phyloP scores from a whole-genome alignment of 2,113 vertebrate genomes.

The Ciconia maguari region DNA sequence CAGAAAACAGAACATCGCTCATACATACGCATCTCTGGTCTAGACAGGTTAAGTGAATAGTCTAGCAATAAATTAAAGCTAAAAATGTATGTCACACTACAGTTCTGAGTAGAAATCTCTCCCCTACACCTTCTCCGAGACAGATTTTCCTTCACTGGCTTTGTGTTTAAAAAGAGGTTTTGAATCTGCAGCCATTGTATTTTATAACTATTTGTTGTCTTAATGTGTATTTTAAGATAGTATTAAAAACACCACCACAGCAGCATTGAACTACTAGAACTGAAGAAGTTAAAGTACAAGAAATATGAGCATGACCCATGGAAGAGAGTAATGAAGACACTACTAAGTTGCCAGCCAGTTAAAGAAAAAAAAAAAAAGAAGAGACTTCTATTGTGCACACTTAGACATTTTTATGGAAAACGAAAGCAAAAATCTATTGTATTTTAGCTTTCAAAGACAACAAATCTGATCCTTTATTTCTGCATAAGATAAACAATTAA shows the following conservation, averaged over 20 bases:
- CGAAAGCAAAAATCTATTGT: neutral
- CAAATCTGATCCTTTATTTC: neutral
- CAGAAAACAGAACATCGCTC: neutral
- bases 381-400: neutral
- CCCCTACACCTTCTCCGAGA: neutral
- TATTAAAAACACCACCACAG: neutral
- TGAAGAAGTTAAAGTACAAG: neutral
- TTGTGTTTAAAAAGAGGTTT: neutral
- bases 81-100: neutral
- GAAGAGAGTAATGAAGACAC: neutral
- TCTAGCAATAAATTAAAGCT: slow-evolving; percentile 1
- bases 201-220: neutral
- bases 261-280: neutral
- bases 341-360: neutral
- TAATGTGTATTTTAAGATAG: neutral
- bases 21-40: slow-evolving; percentile 43
- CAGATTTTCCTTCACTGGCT: neutral
- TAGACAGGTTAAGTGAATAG: slow-evolving; percentile 46
- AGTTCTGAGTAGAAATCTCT: neutral
- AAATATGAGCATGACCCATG: neutral
- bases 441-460: neutral
- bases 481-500: neutral
- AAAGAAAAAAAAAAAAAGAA: neutral
- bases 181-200: neutral
- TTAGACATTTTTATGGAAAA: neutral